Percentiles rank a stretch among this genome's conserved stretches.
Conservation (phyloP, 2,888 invertebrate genomes). For the Tortricodes alternella region DNA sequence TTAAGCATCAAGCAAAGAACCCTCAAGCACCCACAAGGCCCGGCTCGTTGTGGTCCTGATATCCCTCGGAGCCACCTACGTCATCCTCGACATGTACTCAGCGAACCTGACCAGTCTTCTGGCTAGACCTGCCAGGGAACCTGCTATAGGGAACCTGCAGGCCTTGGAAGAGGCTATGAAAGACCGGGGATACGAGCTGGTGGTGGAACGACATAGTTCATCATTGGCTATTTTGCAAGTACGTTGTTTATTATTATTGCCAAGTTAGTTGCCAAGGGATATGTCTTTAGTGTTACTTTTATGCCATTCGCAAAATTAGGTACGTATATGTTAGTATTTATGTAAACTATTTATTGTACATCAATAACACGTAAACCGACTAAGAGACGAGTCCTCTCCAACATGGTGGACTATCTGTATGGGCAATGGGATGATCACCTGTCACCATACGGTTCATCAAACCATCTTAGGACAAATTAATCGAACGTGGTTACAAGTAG, state of each 20-base stretch:
- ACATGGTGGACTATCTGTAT: too few relatives aligned
- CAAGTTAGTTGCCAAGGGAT: neutral
- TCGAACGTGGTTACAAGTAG: too few relatives aligned
- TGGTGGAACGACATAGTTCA: slow-evolving; percentile 88
- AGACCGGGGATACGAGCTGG: slow-evolving; percentile 84
- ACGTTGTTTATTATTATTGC: too few relatives aligned
- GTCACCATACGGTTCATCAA: too few relatives aligned
- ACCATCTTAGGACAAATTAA: too few relatives aligned
- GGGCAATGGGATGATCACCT: too few relatives aligned
- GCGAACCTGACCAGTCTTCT: slow-evolving; percentile 89
- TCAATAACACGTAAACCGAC: too few relatives aligned
- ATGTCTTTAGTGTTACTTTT: too few relatives aligned
- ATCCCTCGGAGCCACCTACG: slow-evolving; percentile 89
- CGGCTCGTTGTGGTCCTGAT: slow-evolving; percentile 87
- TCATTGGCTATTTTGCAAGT: slow-evolving; percentile 87
- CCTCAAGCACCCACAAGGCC: slow-evolving; percentile 85
- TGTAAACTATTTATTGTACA: too few relatives aligned
- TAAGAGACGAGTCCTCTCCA: too few relatives aligned
- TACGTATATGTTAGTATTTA: too few relatives aligned
- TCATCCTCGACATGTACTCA: slow-evolving; percentile 90
- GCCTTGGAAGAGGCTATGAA: slow-evolving; percentile 86
- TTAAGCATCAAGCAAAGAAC: slow-evolving; percentile 81
- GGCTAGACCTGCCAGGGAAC: slow-evolving; percentile 87
- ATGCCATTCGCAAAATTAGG: too few relatives aligned
- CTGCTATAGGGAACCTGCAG: slow-evolving; percentile 85